Evolutionary conservation across 2,113 vertebrate species (phyloP).

Genomic region (Zosterops lateralis): DNA sequence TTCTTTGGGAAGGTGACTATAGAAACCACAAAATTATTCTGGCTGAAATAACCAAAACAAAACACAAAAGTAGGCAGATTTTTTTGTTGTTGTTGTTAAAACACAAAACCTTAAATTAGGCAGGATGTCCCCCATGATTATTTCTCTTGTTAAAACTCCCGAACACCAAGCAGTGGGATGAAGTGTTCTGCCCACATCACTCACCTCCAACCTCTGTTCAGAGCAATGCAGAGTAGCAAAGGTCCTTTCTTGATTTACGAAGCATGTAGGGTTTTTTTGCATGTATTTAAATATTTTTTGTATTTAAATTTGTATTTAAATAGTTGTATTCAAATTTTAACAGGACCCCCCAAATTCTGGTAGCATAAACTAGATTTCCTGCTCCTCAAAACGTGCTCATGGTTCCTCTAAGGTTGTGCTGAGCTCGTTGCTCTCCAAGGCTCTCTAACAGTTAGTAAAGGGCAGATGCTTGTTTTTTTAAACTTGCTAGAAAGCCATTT

Average conservation of each 20-base stretch:
- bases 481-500: slow-evolving; percentile 29
- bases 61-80: neutral
- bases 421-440: neutral
- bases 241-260: neutral
- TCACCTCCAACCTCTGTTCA: neutral
- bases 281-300: neutral
- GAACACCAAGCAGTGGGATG: neutral
- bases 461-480: neutral
- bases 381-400: neutral
- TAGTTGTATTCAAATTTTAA: neutral
- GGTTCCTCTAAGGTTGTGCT: neutral
- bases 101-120: neutral
- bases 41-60: neutral
- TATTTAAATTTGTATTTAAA: too few species aligned
- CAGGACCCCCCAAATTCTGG: neutral
- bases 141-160: neutral
- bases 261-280: neutral
- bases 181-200: neutral
- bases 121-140: neutral
- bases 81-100: neutral
- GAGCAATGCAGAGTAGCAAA: neutral
- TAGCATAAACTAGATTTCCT: neutral
- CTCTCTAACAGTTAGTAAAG: neutral
- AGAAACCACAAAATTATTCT: neutral
- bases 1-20: slow-evolving; percentile 24